Base-by-base conservation (phyloP, 2,797 vertebrate genomes). In the Telmatherina bonti region DNA sequence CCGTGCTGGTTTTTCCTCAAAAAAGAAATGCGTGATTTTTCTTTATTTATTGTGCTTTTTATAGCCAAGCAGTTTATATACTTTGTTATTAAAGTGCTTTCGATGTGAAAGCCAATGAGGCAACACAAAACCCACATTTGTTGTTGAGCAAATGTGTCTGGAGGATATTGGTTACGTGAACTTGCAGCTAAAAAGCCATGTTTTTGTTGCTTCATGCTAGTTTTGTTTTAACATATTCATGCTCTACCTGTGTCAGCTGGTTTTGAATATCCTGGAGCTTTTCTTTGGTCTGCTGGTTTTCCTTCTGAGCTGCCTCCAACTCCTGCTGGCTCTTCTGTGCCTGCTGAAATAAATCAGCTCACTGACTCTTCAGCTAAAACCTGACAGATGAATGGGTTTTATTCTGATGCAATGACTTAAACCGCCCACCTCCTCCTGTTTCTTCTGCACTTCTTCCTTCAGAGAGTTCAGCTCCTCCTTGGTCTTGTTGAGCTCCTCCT, bases 401-500 rank as follows among this genome's bases (percentile, higher is more conserved):
- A 45, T 2, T 20, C 20, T 10, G 10, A 51, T 13, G 22, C 47
- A 24, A 51, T 24, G 22, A 22, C 47, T 12, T 22, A 24, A 24
- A 22, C 10, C 31, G 22, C 81, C 79, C 57, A 95, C 94, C 89
- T 96, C 96, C 79, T 96, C 95, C 74, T 94, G 95, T 78, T 96
- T 97, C 77, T 96, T 96, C 73, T 90, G 84, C 47, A 24, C 33
- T 43, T 91, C 87, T 5, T 88, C 86, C 27, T 83, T 90, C 53
- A 84, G 62, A 0, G 52, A 38, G 26, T 35, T 86, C 26, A 91
- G 71, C 62, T 93, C 91, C 56, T 90, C 88, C 62, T 26, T 74
- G 79, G 96, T 94, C 91, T 96, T 97, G n/a, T 92, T 95, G 45
- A 96, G 88, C 69, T 83, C 95, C 78, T 98, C 96, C 82, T 96